Evolutionary conservation across 2,113 vertebrate genomes (phyloP), one percentile per base, ranked within the genome.

Genomic region (Syrmaticus mikado): DNA sequence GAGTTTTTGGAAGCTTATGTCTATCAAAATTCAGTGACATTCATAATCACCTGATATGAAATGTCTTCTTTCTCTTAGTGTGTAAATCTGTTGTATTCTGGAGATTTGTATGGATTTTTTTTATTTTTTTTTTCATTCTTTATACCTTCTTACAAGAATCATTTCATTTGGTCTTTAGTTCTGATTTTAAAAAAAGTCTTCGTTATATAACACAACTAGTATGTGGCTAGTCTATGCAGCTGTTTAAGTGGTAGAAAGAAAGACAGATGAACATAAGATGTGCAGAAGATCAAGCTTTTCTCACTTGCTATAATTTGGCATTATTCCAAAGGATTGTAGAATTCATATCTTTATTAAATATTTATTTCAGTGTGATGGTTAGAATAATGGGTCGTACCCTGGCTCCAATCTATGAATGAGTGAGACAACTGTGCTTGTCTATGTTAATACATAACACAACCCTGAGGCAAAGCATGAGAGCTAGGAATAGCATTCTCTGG

Each of bases 351-450:
- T 91, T 50, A 61, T 82, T 73, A 25, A 89, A 73, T 87, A 84
- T 87, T 92, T 91, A 67, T 87, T 96, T 89, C 85, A 89, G 50
- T 50, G 13, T 55, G 28, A 14, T 55, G 71, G 77, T 95, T 94
- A 89, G 55, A 60, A 70, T 84, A 94, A 96, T 58, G 38, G 74
- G 92, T 91, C 50, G 17, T 64, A 50, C 21, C 34, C 60, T 15
- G 25, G 58, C 36, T 80, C 55, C 20, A 77, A 71, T 71, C 87
- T 87, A 66, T 55, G 91, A 87, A 91, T 93, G 4, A 57, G 55
- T 64, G 55, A 89, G 93, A 93, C 82, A 91, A 89, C 85, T 74
- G 72, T 82, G 64, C 79, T 92, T 87, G 45, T 94, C 82, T 89
- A 3, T 72, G 75, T 66, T 79, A 95, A 93, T 77, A 82, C 67